phyloP scores from a whole-genome alignment of 2,113 vertebrate species.

The Malaclemys terrapin region DNA sequence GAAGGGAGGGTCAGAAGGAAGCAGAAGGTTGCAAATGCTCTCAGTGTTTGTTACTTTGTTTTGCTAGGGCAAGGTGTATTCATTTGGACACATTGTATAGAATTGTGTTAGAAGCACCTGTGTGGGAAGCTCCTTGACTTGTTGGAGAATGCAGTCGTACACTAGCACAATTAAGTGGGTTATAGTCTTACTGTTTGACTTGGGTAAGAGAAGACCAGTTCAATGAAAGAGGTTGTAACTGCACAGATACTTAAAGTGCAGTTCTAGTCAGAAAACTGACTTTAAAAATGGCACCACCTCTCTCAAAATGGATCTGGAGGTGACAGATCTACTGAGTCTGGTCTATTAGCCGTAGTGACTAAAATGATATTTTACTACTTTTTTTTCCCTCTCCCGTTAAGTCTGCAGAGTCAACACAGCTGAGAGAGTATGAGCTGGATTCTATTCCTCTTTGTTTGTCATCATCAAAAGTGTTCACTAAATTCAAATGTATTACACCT shows the following conservation, averaged over 20 bases:
- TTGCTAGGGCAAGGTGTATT: neutral
- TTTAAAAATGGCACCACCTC: neutral
- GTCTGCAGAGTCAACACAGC: fast-evolving
- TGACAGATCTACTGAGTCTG: neutral
- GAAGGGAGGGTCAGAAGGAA: neutral
- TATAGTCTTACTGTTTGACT: neutral
- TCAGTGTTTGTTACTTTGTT: constrained; percentile 7
- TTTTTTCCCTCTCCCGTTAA: neutral
- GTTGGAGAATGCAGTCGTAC: neutral
- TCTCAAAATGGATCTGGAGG: neutral
- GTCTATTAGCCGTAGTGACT: neutral
- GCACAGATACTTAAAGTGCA: neutral
- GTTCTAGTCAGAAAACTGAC: neutral
- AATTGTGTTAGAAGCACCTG: neutral
- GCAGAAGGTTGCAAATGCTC: neutral
- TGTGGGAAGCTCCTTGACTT: neutral
- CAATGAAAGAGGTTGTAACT: neutral
- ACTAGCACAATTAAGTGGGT: fast-evolving
- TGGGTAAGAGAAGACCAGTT: neutral
- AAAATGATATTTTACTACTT: neutral
- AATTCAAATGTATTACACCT: neutral
- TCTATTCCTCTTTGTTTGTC: neutral
- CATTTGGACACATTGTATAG: fast-evolving
- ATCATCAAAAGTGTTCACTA: neutral
- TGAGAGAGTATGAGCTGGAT: neutral